Evolutionary conservation across 2,797 vertebrate genomes (phyloP).

Genomic region (Prunella strophiata): DNA sequence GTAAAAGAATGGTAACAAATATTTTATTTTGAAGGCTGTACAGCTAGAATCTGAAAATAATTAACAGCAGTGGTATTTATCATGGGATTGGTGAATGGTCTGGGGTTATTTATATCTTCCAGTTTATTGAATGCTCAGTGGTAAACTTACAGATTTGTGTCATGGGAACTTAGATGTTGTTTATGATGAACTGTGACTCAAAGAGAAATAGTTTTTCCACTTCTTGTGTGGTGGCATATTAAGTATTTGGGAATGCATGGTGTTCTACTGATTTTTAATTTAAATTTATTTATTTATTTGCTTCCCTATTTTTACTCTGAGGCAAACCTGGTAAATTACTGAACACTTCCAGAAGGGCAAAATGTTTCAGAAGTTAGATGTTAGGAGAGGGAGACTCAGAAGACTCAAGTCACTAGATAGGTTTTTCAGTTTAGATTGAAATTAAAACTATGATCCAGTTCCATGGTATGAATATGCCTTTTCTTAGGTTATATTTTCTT

Average conservation of each 20-base stretch:
- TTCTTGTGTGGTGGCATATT: not conserved
- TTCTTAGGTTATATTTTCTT: not conserved
- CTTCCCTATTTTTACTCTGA: not conserved
- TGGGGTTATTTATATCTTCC: not conserved
- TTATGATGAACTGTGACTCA: not conserved
- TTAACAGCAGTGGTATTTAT: not conserved
- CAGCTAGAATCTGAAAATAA: not conserved
- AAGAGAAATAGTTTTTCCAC: not conserved
- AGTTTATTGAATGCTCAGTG: not conserved
- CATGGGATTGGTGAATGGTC: not conserved
- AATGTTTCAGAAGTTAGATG: not conserved
- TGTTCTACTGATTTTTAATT: not conserved
- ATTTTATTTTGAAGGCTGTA: not conserved
- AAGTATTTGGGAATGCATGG: not conserved
- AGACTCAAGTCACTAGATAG: not conserved
- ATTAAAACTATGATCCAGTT: not conserved
- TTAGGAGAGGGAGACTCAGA: not conserved
- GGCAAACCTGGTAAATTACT: not conserved
- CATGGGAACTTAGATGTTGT: not conserved
- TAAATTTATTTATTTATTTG: not conserved
- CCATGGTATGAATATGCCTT: not conserved
- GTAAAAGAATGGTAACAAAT: not conserved
- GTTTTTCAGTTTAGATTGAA: not conserved
- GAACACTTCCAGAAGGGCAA: not conserved
- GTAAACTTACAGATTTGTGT: not conserved